Conservation (phyloP, 1,140 invertebrate genomes). For the Leptinotarsa defecta region DNA sequence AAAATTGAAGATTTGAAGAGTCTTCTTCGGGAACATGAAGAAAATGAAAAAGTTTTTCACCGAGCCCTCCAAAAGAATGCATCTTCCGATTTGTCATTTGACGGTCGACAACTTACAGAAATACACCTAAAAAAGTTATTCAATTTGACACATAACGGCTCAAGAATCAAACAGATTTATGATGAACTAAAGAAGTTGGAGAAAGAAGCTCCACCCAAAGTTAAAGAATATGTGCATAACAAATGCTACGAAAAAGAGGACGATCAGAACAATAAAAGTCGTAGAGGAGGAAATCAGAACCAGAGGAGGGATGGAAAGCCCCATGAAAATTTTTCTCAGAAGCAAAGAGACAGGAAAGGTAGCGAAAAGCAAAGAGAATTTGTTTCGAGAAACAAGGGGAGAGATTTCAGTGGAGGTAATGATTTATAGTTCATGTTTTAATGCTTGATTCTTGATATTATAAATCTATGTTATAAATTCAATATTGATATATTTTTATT, state of each 20-base stretch:
- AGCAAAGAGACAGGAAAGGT: constrained; percentile 7
- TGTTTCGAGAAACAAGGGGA: background rate
- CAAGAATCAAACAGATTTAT: constrained; percentile 44
- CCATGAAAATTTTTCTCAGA: background rate
- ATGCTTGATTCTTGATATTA: background rate
- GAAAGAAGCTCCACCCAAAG: constrained; percentile 30
- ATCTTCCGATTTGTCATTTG: background rate
- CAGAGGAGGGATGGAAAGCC: background rate
- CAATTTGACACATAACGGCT: constrained; percentile 41
- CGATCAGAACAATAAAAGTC: background rate
- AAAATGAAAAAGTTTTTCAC: constrained; percentile 44
- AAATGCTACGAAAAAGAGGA: constrained; percentile 13
- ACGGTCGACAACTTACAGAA: constrained; percentile 26
- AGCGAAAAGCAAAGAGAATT: constrained; percentile 10
- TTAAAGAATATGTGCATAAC: constrained; percentile 41
- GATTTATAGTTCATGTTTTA: background rate
- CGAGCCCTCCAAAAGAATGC: constrained; percentile 28
- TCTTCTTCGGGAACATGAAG: constrained; percentile 40
- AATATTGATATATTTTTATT: background rate
- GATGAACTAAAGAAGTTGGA: constrained; percentile 32
- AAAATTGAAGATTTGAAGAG: constrained; percentile 32
- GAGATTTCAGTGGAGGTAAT: background rate
- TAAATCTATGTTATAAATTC: background rate
- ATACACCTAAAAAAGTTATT: constrained; percentile 39
- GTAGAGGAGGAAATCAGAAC: background rate